Evolutionary conservation across 2,113 vertebrate genomes (phyloP).

Genomic region (Phyllopteryx taeniolatus): DNA sequence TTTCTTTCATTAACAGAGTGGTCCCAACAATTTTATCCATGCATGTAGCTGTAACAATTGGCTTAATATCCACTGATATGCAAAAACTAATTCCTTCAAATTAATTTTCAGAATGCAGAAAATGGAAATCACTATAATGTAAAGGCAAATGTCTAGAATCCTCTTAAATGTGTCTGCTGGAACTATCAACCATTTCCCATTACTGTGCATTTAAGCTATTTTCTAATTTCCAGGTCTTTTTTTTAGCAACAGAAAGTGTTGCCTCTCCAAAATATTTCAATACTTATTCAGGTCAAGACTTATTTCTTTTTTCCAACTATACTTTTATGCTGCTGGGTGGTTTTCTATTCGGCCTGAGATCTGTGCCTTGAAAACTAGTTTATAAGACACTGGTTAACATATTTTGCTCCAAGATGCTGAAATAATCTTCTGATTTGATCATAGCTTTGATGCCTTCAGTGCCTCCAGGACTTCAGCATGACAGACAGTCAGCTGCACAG

Average conservation of each 20-base stretch:
- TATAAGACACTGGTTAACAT: constrained; percentile 6
- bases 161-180: too few species aligned
- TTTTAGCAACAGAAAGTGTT: neutral
- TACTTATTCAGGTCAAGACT: constrained; percentile 8
- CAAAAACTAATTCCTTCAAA: neutral
- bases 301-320: neutral
- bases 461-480: constrained; percentile 2
- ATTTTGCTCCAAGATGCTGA: constrained; percentile 8
- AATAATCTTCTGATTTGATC: constrained; percentile 11
- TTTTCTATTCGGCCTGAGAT: neutral
- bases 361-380: constrained; percentile 3
- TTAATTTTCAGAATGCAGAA: neutral
- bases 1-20: too few species aligned
- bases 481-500: neutral
- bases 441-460: constrained; percentile 7
- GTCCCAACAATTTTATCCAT: neutral
- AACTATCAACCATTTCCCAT: neutral
- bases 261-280: constrained; percentile 6
- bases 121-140: neutral
- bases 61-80: neutral
- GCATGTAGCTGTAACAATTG: neutral
- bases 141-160: neutral
- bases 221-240: neutral
- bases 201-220: constrained; percentile 2
- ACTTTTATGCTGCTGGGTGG: constrained; percentile 2